Evolutionary conservation across 2,113 vertebrate species (phyloP).

Genomic region (Callipepla squamata): DNA sequence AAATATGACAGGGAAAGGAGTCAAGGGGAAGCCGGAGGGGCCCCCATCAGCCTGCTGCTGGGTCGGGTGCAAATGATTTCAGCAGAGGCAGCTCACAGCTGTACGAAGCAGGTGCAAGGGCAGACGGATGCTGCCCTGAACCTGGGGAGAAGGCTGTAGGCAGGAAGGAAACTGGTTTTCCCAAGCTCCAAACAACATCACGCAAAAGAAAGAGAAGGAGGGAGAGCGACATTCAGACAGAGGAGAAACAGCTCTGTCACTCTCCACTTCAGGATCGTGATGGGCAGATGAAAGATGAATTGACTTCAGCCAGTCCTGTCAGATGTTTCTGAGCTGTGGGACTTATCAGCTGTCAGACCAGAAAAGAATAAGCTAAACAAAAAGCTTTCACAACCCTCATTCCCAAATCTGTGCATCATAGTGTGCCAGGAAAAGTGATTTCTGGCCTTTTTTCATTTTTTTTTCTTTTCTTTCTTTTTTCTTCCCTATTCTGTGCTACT

Average conservation of each 20-base stretch:
- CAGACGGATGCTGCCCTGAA: conserved; percentile 70
- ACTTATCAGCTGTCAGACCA: conserved; percentile 75
- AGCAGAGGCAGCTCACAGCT: conserved; percentile 78
- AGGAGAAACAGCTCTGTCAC: conserved; percentile 52
- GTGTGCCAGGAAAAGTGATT: conserved; percentile 59
- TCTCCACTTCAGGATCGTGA: conserved; percentile 71
- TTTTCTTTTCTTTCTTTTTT: background rate
- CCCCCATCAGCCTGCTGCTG: conserved; percentile 73
- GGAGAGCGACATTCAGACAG: background rate
- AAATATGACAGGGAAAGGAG: conserved; percentile 59
- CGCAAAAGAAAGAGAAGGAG: background rate
- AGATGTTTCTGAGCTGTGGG: conserved; percentile 60
- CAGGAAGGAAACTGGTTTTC: conserved; percentile 83
- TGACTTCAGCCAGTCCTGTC: conserved; percentile 64
- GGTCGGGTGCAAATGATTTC: conserved; percentile 77
- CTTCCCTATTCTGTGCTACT: conserved; percentile 12
- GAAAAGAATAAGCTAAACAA: conserved; percentile 75
- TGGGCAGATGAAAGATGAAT: conserved; percentile 72
- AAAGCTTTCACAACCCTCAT: conserved; percentile 64
- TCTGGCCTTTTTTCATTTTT: background rate
- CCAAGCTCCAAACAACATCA: conserved; percentile 77
- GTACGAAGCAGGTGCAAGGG: conserved; percentile 80
- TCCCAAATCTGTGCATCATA: conserved; percentile 49
- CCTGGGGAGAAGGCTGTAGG: conserved; percentile 73
- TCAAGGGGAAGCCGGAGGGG: conserved; percentile 66